Evolutionary conservation across 35 echinoderm and acorn worm species (phyloP).

Genomic region (Apostichopus parvimensis): DNA sequence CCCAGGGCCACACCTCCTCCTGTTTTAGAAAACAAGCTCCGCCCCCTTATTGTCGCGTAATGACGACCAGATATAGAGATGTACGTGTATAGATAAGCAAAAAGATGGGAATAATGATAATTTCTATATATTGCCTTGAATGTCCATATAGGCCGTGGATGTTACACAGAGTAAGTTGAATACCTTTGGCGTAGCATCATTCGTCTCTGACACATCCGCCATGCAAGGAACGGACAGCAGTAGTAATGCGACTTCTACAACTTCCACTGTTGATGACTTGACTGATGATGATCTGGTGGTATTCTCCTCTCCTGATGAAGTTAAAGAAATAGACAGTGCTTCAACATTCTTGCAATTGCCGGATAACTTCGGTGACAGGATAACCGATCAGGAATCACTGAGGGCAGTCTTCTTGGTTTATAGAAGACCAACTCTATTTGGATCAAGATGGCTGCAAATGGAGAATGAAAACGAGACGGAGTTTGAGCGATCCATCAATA

Average conservation of each 20-base stretch:
- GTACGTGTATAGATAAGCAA: too few relatives aligned
- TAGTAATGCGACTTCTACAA: neutral
- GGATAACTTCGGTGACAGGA: slow-evolving; percentile 20
- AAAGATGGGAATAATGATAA: too few relatives aligned
- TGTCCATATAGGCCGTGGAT: slow-evolving; percentile 13
- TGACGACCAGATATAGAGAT: too few relatives aligned
- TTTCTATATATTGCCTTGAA: too few relatives aligned
- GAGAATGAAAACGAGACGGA: neutral
- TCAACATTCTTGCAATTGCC: slow-evolving; percentile 28
- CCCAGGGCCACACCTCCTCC: too few relatives aligned
- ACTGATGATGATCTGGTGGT: slow-evolving; percentile 25
- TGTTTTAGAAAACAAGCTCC: too few relatives aligned
- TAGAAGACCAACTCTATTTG: slow-evolving; percentile 25
- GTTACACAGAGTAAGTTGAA: neutral
- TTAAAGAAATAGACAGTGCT: neutral
- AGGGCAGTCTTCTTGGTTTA: slow-evolving; percentile 34
- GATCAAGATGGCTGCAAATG: slow-evolving; percentile 7
- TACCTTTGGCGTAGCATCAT: slow-evolving; percentile 27
- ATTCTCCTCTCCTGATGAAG: slow-evolving; percentile 1
- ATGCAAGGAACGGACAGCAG: too few relatives aligned
- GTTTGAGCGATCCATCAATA: neutral
- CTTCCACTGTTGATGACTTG: neutral
- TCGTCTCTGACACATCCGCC: neutral
- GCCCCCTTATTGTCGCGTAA: too few relatives aligned
- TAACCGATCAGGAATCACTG: slow-evolving; percentile 2